Percentiles rank a stretch among this genome's conserved stretches.
Conservation (phyloP, 35 echinoderm and acorn worm genomes). For the Acanthaster planci region DNA sequence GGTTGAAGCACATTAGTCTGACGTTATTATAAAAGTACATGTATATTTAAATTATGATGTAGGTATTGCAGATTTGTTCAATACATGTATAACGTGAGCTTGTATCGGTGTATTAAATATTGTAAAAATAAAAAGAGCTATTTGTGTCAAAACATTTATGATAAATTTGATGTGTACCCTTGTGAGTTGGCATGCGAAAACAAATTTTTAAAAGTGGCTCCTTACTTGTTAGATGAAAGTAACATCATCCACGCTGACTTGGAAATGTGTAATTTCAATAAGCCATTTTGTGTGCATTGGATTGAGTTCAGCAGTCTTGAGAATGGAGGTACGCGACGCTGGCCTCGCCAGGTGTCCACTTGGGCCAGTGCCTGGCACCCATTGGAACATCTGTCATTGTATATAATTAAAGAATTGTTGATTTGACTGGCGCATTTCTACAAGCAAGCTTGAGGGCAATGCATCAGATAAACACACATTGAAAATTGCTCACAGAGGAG, state of each 20-base stretch:
- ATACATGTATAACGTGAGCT: background rate
- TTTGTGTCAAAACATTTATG: slow-evolving; percentile 18
- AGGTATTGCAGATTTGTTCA: background rate
- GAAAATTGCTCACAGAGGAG: too few relatives aligned
- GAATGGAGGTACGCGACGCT: too few relatives aligned
- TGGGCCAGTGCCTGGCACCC: too few relatives aligned
- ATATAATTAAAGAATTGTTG: too few relatives aligned
- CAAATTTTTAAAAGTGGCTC: background rate
- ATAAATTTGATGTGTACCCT: background rate
- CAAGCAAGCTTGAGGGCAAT: too few relatives aligned
- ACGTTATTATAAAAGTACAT: slow-evolving; percentile 12
- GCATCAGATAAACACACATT: too few relatives aligned
- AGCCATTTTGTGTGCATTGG: background rate
- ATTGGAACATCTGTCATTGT: too few relatives aligned
- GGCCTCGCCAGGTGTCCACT: too few relatives aligned
- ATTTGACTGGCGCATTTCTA: too few relatives aligned
- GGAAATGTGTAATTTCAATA: background rate
- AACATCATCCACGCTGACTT: background rate
- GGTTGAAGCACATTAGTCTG: background rate
- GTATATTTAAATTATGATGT: slow-evolving; percentile 35
- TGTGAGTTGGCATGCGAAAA: background rate
- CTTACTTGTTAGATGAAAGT: background rate
- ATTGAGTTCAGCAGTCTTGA: background rate
- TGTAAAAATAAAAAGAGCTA: slow-evolving; percentile 11
- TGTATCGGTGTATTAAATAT: slow-evolving; percentile 3